Conservation (phyloP, 2,888 invertebrate species). For the Napeogenes inachia region DNA sequence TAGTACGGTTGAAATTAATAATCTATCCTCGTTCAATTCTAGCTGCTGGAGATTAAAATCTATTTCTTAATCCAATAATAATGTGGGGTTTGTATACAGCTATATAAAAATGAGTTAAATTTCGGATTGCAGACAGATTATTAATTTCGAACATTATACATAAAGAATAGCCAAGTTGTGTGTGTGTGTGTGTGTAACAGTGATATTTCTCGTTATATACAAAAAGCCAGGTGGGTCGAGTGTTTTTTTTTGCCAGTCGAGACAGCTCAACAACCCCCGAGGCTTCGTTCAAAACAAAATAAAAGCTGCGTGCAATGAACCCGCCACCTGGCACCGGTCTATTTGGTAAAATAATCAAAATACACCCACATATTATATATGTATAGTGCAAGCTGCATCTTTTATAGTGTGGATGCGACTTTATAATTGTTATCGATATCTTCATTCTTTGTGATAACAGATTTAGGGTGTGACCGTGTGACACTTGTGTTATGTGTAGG, state of each 20-base stretch:
- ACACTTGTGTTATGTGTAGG: slow-evolving; percentile 10
- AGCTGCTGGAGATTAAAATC: no score
- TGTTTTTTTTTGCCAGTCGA: slow-evolving; percentile 40
- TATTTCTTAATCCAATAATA: no score
- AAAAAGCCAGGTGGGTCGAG: slow-evolving; percentile 52
- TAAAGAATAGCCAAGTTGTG: not conserved
- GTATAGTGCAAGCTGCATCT: slow-evolving; percentile 25
- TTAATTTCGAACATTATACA: not conserved
- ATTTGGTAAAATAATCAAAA: slow-evolving; percentile 35
- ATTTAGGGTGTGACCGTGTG: no score
- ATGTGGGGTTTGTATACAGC: no score
- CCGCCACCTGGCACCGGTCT: slow-evolving; percentile 63
- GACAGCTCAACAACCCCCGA: slow-evolving; percentile 44
- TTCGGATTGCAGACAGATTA: not conserved
- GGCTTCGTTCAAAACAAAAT: slow-evolving; percentile 58
- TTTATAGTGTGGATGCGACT: not conserved
- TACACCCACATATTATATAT: slow-evolving; percentile 16
- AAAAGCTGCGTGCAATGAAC: slow-evolving; percentile 66
- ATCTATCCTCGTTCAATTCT: no score
- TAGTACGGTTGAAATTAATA: no score
- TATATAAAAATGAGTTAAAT: no score
- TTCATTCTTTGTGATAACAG: not conserved
- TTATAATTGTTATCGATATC: no score
- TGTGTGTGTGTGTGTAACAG: not conserved
- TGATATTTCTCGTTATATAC: slow-evolving; percentile 15